Evolutionary conservation across 2,113 vertebrate species (phyloP), one percentile per base, ranked within the genome.

Genomic region (Hipposideros armiger): DNA sequence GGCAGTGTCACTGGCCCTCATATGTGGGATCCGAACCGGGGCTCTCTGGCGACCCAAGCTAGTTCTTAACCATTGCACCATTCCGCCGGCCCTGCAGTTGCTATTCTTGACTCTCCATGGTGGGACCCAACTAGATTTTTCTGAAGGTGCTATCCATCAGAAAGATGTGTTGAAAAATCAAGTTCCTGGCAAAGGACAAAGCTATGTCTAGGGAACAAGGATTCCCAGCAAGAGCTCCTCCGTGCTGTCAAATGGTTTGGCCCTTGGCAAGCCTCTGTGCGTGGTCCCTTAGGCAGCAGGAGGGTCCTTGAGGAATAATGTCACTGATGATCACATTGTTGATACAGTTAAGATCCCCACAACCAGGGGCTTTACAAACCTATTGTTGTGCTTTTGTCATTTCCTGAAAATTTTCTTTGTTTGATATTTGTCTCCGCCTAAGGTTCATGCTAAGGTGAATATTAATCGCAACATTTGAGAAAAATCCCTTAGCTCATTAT

Each of bases 391-490:
- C 87, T 94, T 87, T 62, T 93, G 73, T 91, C 93, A 80, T 96
- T 97, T 97, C 95, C 96, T 91, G 91, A 89, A 87, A 54, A 54
- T 69, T 92, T 95, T 90, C 87, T 90, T 88, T 92, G 15, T 85
- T 96, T 70, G n/a, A 17, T 95, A 76, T 95, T 97, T 95, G 92
- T 90, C 56, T 95, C 95, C 92, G 69, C 69, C 74, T 84, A 87
- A 93, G n/a, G 94, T 98, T 97, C 97, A 97, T 26, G 36, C 89
- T 91, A 94, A 97, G 97, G 97, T 96, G 96, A 97, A 96, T 58
- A 77, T 91, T 97, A 97, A 95, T 97, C 19, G 30, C 67, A 96
- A 94, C 88, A 83, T 96, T 96, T 90, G 78, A 87, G 88, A 96
- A 96, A 97, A 97, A 78, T 97, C 88, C 72, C 88, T 84, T 74